Percentiles rank a stretch among this genome's conserved stretches.
phyloP scores from a whole-genome alignment of 2,888 invertebrate genomes.

The Melanophora roralis region DNA sequence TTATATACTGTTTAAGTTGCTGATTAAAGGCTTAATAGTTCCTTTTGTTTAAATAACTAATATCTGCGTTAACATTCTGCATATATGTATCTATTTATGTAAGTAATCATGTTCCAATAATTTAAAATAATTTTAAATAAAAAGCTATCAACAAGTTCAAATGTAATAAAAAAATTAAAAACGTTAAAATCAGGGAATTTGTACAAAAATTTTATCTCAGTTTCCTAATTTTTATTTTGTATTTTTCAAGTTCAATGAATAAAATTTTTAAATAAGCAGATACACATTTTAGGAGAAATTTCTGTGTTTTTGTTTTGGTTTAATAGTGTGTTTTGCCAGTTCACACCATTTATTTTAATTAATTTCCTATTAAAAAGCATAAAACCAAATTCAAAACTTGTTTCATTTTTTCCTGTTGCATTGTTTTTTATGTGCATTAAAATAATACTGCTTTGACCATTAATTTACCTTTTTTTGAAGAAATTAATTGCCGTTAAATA shows the following conservation, averaged over 20 bases:
- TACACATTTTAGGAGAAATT: neutral
- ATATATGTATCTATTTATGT: no score
- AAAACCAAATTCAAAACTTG: neutral
- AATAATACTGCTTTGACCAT: neutral
- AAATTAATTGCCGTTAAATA: neutral
- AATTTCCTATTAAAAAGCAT: neutral
- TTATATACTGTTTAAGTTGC: no score
- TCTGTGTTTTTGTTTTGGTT: neutral
- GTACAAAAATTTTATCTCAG: neutral
- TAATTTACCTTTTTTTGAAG: neutral
- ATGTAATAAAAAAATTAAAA: neutral
- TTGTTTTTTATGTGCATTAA: neutral
- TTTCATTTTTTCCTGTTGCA: neutral
- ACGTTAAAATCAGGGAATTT: neutral
- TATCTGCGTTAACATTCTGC: no score
- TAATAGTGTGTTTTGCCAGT: neutral
- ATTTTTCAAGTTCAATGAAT: neutral
- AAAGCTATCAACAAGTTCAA: neutral
- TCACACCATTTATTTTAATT: slow-evolving; percentile 37
- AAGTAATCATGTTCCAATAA: no score
- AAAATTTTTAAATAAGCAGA: neutral
- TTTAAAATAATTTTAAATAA: no score
- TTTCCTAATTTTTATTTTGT: no score
- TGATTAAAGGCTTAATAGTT: no score
- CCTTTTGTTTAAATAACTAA: no score